Evolutionary conservation across 2,888 invertebrate genomes (phyloP), one percentile per base, ranked within the genome.

Genomic region (Scelioninae gen. 1): DNA sequence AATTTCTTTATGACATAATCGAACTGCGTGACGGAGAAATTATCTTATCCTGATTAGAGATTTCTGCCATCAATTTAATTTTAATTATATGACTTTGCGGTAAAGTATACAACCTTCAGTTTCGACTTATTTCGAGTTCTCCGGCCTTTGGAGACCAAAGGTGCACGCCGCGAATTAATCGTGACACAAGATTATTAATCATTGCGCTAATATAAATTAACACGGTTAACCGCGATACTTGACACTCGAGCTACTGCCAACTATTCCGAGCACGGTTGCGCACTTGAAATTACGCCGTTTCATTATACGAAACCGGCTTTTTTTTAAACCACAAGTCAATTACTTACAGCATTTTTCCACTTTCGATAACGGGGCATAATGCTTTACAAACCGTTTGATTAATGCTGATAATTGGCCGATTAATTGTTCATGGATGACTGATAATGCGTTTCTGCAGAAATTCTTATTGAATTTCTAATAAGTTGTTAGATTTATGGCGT

Each of bases 151-250:
- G 31, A 69, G 72, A 79, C 65, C 47, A 51, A 79, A 79, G 79
- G 72, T 66, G 56, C 66, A 15, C 53, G n/a, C 49, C 32, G 66
- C 65, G 72, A 71, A 83, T 74, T 71, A 77, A 80, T 84, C 78
- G 77, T 77, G 79, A 71, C 80, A 58, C 62, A 56, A 55, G 78
- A 83, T 85, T 81, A 88, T 89, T 87, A 87, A 89, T 89, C 87
- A 89, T 84, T 80, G 79, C 56, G 85, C 71, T 87, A 86, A 87
- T 88, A 87, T 86, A 85, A 88, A 87, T 87, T 86, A 87, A 87
- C 85, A 79, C 68, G 82, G 85, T 85, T 86, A 87, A 86, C 86
- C 82, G 81, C 79, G 47, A 62, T 65, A 51, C 66, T 68, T 71
- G 85, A 87, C 85, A 82, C 85, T 66, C 71, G 60, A 49, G 85